Evolutionary conservation across 2,113 vertebrate genomes (phyloP).

Genomic region (Stegastes partitus): DNA sequence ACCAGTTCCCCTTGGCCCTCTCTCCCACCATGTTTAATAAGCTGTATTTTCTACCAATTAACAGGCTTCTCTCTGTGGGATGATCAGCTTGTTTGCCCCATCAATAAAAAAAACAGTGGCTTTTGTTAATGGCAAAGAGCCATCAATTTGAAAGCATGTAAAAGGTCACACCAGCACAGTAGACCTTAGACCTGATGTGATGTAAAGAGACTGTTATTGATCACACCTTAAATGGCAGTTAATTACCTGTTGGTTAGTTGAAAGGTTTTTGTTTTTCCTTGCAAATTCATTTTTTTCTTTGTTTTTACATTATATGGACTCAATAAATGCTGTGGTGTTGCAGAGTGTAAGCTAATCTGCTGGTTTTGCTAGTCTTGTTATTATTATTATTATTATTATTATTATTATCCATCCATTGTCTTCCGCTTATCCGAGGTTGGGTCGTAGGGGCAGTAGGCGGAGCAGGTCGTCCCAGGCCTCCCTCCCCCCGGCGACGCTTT

Average conservation of each 20-base stretch:
- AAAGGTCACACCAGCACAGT: slow-evolving; percentile 42
- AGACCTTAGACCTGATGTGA: background rate
- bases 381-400: too few relatives aligned
- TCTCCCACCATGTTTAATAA: background rate
- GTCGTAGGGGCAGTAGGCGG: too few relatives aligned
- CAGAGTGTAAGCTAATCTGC: too few relatives aligned
- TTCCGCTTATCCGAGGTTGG: too few relatives aligned
- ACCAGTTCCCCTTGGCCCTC: slow-evolving; percentile 1
- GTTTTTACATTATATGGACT: too few relatives aligned
- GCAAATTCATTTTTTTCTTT: background rate
- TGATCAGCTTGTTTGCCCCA: slow-evolving; percentile 31
- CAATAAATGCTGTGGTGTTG: too few relatives aligned
- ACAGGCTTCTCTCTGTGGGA: slow-evolving; percentile 32
- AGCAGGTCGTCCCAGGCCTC: too few relatives aligned
- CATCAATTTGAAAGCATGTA: slow-evolving; percentile 4
- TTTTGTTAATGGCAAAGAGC: background rate
- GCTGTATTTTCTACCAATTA: slow-evolving; percentile 55
- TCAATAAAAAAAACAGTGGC: slow-evolving; percentile 21
- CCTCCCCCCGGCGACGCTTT: too few relatives aligned
- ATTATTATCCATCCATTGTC: too few relatives aligned
- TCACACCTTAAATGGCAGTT: background rate
- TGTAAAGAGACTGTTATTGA: background rate
- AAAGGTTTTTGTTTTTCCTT: background rate
- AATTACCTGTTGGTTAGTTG: background rate
- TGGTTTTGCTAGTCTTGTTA: too few relatives aligned